Percentiles rank a stretch among this genome's conserved stretches.
phyloP scores from a whole-genome alignment of 2,888 invertebrate genomes.

The Silvanus unidentatus region DNA sequence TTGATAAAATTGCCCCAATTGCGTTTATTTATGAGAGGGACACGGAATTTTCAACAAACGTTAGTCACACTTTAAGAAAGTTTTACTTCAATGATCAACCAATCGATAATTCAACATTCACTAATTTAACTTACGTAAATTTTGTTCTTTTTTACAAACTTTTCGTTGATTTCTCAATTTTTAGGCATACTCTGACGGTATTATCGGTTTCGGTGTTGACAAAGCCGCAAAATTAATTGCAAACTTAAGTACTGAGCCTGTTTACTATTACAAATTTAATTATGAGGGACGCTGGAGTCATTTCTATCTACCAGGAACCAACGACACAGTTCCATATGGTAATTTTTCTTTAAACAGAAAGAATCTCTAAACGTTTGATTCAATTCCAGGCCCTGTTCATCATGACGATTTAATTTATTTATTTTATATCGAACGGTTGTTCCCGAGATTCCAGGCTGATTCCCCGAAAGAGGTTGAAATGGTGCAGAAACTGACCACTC shows the following conservation, averaged over 20 bases:
- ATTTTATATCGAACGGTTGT: constrained; percentile 40
- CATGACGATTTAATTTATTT: constrained; percentile 52
- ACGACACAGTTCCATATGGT: constrained; percentile 37
- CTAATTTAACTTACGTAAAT: constrained; percentile 47
- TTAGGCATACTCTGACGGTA: constrained; percentile 54
- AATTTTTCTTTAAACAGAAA: too few species aligned
- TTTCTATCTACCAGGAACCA: constrained; percentile 51
- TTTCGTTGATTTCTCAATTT: constrained; percentile 19
- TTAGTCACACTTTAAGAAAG: constrained; percentile 49
- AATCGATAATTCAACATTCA: constrained; percentile 41
- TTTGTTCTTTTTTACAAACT: constrained; percentile 3
- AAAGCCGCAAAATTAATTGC: constrained; percentile 57
- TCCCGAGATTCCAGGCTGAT: constrained; percentile 38
- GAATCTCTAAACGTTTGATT: too few species aligned
- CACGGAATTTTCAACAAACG: constrained; percentile 47
- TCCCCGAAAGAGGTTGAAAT: constrained; percentile 43
- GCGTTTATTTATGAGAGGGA: constrained; percentile 57
- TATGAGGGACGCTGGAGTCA: constrained; percentile 58
- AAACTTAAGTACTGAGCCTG: constrained; percentile 49
- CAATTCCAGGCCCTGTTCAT: constrained; percentile 46
- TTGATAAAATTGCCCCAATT: constrained; percentile 59
- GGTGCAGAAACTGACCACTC: constrained; percentile 43
- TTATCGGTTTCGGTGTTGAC: constrained; percentile 56
- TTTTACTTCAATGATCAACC: constrained; percentile 48
- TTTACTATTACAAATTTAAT: constrained; percentile 60